Evolutionary conservation across 2,113 vertebrate genomes (phyloP).

Genomic region (Hemibagrus wyckioides): DNA sequence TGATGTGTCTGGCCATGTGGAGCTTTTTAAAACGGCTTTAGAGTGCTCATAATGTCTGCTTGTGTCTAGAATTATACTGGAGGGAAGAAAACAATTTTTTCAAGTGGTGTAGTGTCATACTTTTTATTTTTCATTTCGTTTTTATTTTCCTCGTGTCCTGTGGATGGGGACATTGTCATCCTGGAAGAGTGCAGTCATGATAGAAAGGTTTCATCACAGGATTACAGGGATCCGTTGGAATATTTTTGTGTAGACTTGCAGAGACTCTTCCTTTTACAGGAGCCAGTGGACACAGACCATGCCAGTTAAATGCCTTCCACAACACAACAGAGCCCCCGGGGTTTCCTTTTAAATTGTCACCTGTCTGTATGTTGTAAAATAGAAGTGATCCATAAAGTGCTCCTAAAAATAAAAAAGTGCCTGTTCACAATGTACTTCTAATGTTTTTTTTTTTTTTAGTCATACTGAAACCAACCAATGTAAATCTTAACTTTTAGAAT

Average conservation of each 20-base stretch:
- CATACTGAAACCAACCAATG: not conserved
- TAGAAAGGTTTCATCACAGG: not conserved
- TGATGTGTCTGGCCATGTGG: not conserved
- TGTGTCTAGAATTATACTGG: not conserved
- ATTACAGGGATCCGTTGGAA: no score
- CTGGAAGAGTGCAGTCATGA: not conserved
- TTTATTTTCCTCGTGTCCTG: not conserved
- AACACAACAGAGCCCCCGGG: not conserved
- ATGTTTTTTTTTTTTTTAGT: not conserved
- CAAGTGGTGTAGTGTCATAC: not conserved
- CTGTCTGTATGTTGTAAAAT: not conserved
- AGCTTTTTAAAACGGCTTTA: not conserved
- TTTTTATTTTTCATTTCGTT: not conserved
- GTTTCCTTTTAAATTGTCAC: not conserved
- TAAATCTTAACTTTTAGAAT: not conserved
- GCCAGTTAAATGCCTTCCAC: not conserved
- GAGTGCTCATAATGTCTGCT: not conserved
- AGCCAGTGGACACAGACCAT: no score
- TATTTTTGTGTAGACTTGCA: not conserved
- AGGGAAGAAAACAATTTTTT: not conserved
- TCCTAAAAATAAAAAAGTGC: not conserved
- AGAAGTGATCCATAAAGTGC: not conserved
- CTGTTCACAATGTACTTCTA: not conserved
- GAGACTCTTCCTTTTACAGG: no score
- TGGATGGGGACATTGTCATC: not conserved